A percentile compares a stretch with the other conserved stretches of the same genome.
phyloP scores from a whole-genome alignment of 2,113 vertebrate species.

The Oreotrochilus melanogaster region DNA sequence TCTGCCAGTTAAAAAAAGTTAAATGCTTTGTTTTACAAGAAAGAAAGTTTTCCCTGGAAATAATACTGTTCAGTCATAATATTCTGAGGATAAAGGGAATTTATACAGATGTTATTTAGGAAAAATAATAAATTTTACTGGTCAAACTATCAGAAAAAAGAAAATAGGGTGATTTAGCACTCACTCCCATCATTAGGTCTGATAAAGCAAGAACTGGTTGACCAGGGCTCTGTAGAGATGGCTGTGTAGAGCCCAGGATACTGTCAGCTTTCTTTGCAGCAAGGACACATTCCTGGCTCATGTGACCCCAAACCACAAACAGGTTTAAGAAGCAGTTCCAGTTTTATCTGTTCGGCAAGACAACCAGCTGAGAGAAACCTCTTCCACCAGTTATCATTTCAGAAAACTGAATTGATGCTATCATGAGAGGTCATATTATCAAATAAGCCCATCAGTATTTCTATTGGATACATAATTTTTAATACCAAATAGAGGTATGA shows the following conservation, averaged over 20 bases:
- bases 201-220: neutral
- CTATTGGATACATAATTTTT: neutral
- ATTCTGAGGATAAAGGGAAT: neutral
- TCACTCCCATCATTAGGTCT: neutral
- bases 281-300: neutral
- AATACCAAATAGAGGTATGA: neutral
- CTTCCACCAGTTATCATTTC: neutral
- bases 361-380: neutral
- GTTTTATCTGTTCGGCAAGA: neutral
- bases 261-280: rapidly evolving
- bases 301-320: neutral
- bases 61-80: neutral
- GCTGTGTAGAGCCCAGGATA: neutral
- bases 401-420: neutral
- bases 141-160: neutral
- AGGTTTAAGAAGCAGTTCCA: neutral
- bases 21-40: neutral
- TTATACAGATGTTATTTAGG: neutral
- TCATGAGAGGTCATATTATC: neutral
- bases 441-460: neutral
- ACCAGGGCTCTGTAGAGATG: neutral
- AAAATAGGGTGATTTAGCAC: neutral
- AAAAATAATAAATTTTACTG: neutral
- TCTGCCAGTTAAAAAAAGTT: neutral
- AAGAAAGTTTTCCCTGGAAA: neutral